These are phyloP conservation scores for Cygnus atratus DNA, from an alignment of 2,113 vertebrate species.

Conservation along the genomic window DNA sequence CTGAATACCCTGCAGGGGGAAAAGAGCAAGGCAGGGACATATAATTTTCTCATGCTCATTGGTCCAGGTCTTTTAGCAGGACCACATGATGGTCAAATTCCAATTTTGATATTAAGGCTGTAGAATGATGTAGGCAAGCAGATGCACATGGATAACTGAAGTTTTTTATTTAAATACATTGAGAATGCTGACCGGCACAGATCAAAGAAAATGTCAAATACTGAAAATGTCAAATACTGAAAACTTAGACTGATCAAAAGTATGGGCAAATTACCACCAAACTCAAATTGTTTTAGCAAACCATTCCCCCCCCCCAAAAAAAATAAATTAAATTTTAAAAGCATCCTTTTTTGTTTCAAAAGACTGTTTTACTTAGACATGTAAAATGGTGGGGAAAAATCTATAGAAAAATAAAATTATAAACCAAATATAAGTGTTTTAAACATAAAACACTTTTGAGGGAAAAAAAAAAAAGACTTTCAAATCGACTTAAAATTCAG, in stretches of 20 bases:
- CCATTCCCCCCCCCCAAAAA: neutral
- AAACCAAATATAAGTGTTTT: neutral
- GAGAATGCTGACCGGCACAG: neutral
- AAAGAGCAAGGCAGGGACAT: neutral
- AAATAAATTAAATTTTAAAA: neutral
- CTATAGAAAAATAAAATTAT: neutral
- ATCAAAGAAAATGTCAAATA: neutral
- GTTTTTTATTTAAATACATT: neutral
- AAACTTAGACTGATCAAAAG: neutral
- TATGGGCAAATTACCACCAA: neutral
- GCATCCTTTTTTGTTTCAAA: neutral
- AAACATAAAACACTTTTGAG: neutral
- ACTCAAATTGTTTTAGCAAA: neutral
- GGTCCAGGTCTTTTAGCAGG: neutral
- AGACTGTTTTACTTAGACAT: neutral
- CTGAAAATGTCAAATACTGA: neutral
- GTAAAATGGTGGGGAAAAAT: neutral
- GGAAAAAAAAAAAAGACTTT: neutral
- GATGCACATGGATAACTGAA: neutral
- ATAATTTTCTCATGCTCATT: neutral
- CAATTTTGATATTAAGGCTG: neutral
- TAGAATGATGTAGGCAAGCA: neutral
- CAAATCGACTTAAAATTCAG: neutral
- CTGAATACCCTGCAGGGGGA: neutral
- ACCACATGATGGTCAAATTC: neutral